These are phyloP conservation scores for Heliconius ismenius DNA, from an alignment of 2,888 invertebrate genomes.

Conservation along the genomic window DNA sequence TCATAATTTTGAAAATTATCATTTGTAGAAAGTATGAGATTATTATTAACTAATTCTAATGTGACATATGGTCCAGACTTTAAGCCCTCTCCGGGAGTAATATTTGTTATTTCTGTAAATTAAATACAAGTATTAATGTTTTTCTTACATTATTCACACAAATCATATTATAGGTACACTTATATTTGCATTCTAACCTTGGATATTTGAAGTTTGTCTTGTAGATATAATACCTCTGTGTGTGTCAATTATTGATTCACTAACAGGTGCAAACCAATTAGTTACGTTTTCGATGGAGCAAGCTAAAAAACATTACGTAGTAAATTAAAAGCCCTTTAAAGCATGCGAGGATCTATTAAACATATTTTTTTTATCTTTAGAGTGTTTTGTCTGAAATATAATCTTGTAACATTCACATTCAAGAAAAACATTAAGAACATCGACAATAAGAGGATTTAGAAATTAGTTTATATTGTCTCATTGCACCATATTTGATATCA, in stretches of 20 bases:
- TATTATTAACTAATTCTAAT: constrained; percentile 47
- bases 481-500: background rate
- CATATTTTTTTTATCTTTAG: background rate
- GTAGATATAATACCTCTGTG: constrained; percentile 54
- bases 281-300: constrained; percentile 60
- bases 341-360: background rate
- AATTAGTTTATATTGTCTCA: background rate
- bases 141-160: background rate
- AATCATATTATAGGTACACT: too few relatives aligned
- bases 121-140: constrained; percentile 6
- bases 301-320: constrained; percentile 51
- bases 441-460: background rate
- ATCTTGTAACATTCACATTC: background rate
- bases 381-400: background rate
- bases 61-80: constrained; percentile 60
- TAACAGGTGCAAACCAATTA: constrained; percentile 49
- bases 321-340: background rate
- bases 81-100: constrained; percentile 51
- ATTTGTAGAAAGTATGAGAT: constrained; percentile 57
- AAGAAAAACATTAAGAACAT: background rate
- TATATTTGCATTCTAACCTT: constrained; percentile 50
- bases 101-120: constrained; percentile 53
- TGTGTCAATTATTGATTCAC: constrained; percentile 53
- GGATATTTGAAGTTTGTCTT: constrained; percentile 54
- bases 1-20: constrained; percentile 61